These are phyloP conservation scores for Ceratitis capitata DNA, from an alignment of 1,140 invertebrate species.

Conservation along the genomic window DNA sequence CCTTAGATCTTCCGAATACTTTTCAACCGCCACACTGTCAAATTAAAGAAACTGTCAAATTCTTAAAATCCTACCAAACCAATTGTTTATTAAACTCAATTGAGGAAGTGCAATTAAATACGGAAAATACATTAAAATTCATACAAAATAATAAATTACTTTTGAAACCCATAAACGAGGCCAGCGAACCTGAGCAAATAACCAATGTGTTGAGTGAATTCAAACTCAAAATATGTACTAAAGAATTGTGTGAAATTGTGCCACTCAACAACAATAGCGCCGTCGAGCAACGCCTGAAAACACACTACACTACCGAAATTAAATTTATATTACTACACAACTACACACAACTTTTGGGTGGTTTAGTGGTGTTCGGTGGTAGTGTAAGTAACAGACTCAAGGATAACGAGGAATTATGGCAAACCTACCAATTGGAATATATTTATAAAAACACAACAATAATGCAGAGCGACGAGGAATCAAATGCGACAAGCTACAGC, in stretches of 20 bases:
- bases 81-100: conserved; percentile 46
- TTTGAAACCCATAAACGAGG: neutral
- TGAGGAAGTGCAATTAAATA: conserved; percentile 18
- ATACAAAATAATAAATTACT: conserved; percentile 34
- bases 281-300: neutral
- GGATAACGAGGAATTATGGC: neutral
- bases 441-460: neutral
- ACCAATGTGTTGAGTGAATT: neutral
- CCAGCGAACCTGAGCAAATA: neutral
- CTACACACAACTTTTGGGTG: conserved; percentile 15
- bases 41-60: conserved; percentile 48
- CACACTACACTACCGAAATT: neutral
- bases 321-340: neutral
- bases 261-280: neutral
- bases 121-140: neutral
- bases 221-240: neutral
- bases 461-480: too few species aligned
- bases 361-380: neutral
- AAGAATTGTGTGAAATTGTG: neutral
- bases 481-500: neutral
- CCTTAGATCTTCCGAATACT: conserved; percentile 49
- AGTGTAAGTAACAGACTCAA: neutral
- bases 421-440: conserved; percentile 24
- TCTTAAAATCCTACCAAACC: conserved; percentile 49
- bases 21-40: conserved; percentile 51